Percentiles rank a stretch among this genome's conserved stretches.
phyloP scores from a whole-genome alignment of 2,797 vertebrate species.

The Typhlichthys eigenmanni region DNA sequence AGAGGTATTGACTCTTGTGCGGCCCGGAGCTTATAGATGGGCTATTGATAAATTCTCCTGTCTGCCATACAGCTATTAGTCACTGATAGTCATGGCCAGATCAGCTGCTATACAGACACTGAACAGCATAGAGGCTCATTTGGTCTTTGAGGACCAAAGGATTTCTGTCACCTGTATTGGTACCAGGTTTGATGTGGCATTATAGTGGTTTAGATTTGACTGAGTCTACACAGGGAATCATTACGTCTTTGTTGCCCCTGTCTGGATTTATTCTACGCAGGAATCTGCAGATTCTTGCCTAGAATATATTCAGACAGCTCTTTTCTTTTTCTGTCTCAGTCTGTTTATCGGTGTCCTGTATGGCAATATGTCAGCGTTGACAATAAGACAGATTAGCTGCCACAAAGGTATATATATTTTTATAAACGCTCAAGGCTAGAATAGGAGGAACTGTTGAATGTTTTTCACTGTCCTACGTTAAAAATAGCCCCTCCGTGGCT shows the following conservation, averaged over 20 bases:
- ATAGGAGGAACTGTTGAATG: slow-evolving; percentile 27
- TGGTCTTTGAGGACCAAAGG: slow-evolving; percentile 14
- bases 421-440: slow-evolving; percentile 19
- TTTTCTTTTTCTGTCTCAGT: slow-evolving; percentile 38
- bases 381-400: slow-evolving; percentile 44
- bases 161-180: slow-evolving; percentile 7
- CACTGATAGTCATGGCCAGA: slow-evolving; percentile 24
- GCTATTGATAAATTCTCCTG: slow-evolving; percentile 7
- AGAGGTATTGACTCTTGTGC: slow-evolving; percentile 15
- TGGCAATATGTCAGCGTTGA: slow-evolving; percentile 43
- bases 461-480: slow-evolving; percentile 34
- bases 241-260: background rate
- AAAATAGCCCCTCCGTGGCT: slow-evolving; percentile 48
- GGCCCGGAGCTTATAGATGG: slow-evolving; percentile 38
- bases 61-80: slow-evolving; percentile 29
- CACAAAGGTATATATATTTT: slow-evolving; percentile 10
- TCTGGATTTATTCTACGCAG: background rate
- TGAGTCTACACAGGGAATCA: background rate
- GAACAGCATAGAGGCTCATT: background rate
- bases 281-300: background rate
- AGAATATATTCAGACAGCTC: slow-evolving; percentile 22
- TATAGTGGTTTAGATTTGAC: background rate
- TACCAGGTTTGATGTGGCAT: slow-evolving; percentile 13
- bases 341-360: slow-evolving; percentile 38
- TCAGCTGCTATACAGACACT: slow-evolving; percentile 14